Evolutionary conservation across 2,113 vertebrate genomes (phyloP), one percentile per base, ranked within the genome.

Genomic region (Myrmecobius fasciatus): DNA sequence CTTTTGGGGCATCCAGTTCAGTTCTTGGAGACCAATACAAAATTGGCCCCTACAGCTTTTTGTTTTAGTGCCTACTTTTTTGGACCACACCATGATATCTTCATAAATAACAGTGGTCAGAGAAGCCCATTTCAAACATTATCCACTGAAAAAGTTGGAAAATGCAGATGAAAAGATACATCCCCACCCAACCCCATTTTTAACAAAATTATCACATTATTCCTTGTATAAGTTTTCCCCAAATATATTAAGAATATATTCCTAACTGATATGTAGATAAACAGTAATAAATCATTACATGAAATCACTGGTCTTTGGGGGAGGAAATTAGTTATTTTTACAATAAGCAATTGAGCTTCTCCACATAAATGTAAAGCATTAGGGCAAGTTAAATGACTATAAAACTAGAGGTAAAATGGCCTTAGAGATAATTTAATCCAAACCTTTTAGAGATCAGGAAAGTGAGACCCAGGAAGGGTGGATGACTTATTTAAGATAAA

Each of bases 201-300:
- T 60, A 91, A 92, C 53, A 54, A 95, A 95, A 88, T 94, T 48
- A 88, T n/a, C 67, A 83, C 67, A 43, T 8, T 83, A 43, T 83
- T 43, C 17, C 17, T 43, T 36, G 22, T 43, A 43, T 20, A 83
- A 6, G 7, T 26, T 83, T 1, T 7, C 36, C 12, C 6, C 67
- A 20, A 83, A 83, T 83, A 83, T 43, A 43, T 83, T 22, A 36
- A n/a, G 67, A 17, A 75, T n/a, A n/a, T 20, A 22, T 75, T 17
- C 14, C 14, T 83, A 83, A 43, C 5, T 83, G 60, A 75, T 75
- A 83, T 43, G 24, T 83, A 20, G 3, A 75, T 75, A 43, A 83
- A 83, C 20, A 83, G 3, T 20, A 43, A 24, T 1, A 83, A 83
- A 83, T 43, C 36, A 43, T 83, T 83, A 83, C 20, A 24, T 0